These are phyloP conservation scores for Cynaeus angustus DNA, from an alignment of 2,888 invertebrate species.

Conservation along the genomic window DNA sequence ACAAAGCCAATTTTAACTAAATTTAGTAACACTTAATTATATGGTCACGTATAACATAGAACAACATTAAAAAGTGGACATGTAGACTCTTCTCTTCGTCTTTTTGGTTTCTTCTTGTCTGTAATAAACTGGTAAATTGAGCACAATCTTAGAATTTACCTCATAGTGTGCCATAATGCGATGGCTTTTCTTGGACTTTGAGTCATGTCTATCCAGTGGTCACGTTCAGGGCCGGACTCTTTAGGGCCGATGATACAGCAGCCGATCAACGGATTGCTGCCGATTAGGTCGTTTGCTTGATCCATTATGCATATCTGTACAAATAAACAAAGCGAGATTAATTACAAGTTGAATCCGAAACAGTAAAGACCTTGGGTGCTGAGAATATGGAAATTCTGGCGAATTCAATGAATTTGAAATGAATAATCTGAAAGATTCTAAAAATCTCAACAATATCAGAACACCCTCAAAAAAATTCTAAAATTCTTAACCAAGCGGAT, in stretches of 20 bases:
- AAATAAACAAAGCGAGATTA: background rate
- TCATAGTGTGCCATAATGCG: slow-evolving; percentile 86
- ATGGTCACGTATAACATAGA: slow-evolving; percentile 46
- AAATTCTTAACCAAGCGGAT: too few species aligned
- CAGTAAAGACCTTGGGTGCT: too few species aligned
- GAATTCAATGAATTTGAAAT: too few species aligned
- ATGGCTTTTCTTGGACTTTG: slow-evolving; percentile 90
- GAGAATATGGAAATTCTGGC: too few species aligned
- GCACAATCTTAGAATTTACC: slow-evolving; percentile 55
- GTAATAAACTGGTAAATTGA: slow-evolving; percentile 24
- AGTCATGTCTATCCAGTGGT: slow-evolving; percentile 93
- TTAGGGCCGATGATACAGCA: slow-evolving; percentile 84
- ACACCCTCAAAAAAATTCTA: too few species aligned
- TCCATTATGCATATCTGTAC: slow-evolving; percentile 76
- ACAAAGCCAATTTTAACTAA: slow-evolving; percentile 33
- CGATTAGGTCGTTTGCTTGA: slow-evolving; percentile 77
- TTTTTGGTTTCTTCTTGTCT: slow-evolving; percentile 19
- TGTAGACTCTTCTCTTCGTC: slow-evolving; percentile 20
- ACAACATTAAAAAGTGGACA: slow-evolving; percentile 47
- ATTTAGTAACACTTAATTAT: slow-evolving; percentile 36
- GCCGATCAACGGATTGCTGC: slow-evolving; percentile 78
- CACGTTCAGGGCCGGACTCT: slow-evolving; percentile 80
- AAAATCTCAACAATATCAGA: too few species aligned
- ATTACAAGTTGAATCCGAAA: too few species aligned
- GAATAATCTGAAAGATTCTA: too few species aligned